Conservation (phyloP, 2,797 vertebrate species). For the Lepus townsendii region DNA sequence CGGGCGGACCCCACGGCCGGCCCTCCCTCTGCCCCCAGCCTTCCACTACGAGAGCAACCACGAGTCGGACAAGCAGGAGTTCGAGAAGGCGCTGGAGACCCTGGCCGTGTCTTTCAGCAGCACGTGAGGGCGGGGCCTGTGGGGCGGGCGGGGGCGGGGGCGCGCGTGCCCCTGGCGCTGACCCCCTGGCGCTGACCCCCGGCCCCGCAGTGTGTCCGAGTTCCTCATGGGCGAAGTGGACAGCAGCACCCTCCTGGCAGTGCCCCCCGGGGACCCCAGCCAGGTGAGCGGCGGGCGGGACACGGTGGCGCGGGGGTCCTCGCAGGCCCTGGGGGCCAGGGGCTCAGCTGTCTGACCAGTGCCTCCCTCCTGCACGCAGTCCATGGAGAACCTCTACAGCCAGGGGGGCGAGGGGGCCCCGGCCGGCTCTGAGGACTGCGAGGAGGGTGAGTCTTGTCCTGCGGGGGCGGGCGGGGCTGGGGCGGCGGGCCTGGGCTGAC, state of each 20-base stretch:
- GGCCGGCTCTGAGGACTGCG: conserved; percentile 86
- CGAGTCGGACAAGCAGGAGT: conserved; percentile 95
- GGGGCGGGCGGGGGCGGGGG: rapidly evolving
- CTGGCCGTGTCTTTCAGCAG: conserved; percentile 98
- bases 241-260: conserved; percentile 96
- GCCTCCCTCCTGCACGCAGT: conserved; percentile 86
- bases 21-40: conserved; percentile 85
- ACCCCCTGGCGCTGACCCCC: background rate
- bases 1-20: rapidly evolving
- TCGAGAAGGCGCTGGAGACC: conserved; percentile 97
- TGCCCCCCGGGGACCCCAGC: conserved; percentile 95
- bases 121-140: conserved; percentile 90
- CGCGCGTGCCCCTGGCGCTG: background rate
- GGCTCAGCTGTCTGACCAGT: background rate
- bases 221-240: conserved; percentile 99
- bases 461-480: rapidly evolving
- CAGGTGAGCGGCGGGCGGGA: conserved; percentile 89
- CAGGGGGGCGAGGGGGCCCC: conserved; percentile 88
- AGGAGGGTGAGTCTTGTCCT: conserved; percentile 77
- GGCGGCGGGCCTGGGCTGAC: rapidly evolving
- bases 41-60: conserved; percentile 96
- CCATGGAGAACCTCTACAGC: conserved; percentile 95
- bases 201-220: conserved; percentile 93
- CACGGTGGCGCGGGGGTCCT: background rate
- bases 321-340: no score